Evolutionary conservation across 2,113 vertebrate genomes (phyloP).

Genomic region (Macrotus californicus): DNA sequence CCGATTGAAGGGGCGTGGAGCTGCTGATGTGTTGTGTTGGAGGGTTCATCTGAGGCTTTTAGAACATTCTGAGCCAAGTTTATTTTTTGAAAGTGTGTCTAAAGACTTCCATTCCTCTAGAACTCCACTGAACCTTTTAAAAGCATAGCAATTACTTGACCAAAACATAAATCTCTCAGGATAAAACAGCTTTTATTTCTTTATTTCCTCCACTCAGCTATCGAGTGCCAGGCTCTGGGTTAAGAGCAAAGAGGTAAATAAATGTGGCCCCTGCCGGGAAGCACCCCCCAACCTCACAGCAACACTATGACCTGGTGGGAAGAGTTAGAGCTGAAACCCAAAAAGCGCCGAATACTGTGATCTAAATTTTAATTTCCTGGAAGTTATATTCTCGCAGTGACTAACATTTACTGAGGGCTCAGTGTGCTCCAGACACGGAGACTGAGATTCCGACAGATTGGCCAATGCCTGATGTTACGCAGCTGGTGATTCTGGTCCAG

Average conservation of each 20-base stretch:
- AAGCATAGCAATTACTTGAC: background rate
- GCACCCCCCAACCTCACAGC: background rate
- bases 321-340: background rate
- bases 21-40: background rate
- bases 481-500: slow-evolving; percentile 11
- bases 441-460: background rate
- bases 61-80: slow-evolving; percentile 52
- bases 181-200: slow-evolving; percentile 29
- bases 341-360: background rate
- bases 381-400: background rate
- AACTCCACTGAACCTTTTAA: slow-evolving; percentile 36
- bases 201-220: background rate
- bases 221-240: background rate
- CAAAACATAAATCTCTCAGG: background rate
- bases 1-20: slow-evolving; percentile 56
- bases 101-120: slow-evolving; percentile 58
- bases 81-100: slow-evolving; percentile 57
- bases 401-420: background rate
- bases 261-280: background rate
- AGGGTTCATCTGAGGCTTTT: slow-evolving; percentile 69
- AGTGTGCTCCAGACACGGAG: background rate
- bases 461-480: background rate
- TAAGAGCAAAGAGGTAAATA: background rate
- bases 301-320: background rate
- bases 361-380: background rate